Percentiles rank a stretch among this genome's conserved stretches.
These are phyloP conservation scores for Ochotona princeps DNA, from an alignment of 2,113 vertebrate species.

Conservation along the genomic window DNA sequence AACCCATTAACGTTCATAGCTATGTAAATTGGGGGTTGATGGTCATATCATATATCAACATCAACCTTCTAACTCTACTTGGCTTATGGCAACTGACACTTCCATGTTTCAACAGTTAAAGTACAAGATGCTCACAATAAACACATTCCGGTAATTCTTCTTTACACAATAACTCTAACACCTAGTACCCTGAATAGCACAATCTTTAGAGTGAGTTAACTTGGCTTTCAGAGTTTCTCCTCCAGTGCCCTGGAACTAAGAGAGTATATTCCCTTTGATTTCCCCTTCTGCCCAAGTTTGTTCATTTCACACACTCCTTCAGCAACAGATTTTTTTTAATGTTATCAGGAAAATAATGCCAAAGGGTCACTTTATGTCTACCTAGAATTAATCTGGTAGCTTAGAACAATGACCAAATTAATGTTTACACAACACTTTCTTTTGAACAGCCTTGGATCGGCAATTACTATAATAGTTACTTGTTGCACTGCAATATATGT, in stretches of 20 bases:
- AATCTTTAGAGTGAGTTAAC: neutral
- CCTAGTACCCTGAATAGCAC: neutral
- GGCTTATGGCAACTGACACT: neutral
- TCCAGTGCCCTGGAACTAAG: accelerated
- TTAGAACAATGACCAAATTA: neutral
- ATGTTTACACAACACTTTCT: neutral
- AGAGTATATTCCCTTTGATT: neutral
- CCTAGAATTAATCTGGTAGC: neutral
- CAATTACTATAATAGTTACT: neutral
- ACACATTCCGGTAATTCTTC: neutral
- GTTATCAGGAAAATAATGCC: neutral
- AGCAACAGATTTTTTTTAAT: neutral
- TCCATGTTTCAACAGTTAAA: neutral
- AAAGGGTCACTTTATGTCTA: neutral
- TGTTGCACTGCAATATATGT: neutral
- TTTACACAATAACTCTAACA: neutral
- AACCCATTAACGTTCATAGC: neutral
- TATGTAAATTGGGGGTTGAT: neutral
- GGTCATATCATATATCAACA: neutral
- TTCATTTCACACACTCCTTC: neutral
- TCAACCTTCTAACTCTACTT: no score
- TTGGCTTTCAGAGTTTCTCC: neutral
- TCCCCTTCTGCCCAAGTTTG: neutral
- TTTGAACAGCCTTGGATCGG: neutral
- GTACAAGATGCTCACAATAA: neutral